phyloP scores from a whole-genome alignment of 2,888 invertebrate species.

The Erebia aethiops region DNA sequence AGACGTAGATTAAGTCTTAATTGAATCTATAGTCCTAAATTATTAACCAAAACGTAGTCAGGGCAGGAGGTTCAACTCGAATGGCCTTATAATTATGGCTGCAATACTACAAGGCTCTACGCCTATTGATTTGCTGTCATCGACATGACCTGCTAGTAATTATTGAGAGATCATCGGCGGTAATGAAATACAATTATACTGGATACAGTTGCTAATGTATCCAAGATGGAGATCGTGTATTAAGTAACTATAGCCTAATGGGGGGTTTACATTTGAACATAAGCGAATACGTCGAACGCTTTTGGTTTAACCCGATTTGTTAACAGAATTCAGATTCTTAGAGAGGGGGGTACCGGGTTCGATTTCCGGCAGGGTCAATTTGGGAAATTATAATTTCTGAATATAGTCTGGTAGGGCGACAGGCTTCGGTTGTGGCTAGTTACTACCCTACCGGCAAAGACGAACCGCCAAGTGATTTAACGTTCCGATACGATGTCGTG shows the following conservation, averaged over 20 bases:
- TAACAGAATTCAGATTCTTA: no score
- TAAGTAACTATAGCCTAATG: not conserved
- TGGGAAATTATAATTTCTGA: no score
- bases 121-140: constrained; percentile 39
- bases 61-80: constrained; percentile 26
- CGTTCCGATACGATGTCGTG: no score
- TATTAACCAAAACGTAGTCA: constrained; percentile 23
- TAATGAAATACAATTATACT: constrained; percentile 21
- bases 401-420: no score
- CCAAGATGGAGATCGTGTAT: constrained; percentile 19
- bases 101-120: constrained; percentile 20
- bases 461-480: no score
- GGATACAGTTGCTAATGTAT: constrained; percentile 17
- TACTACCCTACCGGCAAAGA: no score
- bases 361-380: no score
- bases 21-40: constrained; percentile 13
- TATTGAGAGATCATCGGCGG: constrained; percentile 28
- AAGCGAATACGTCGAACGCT: no score
- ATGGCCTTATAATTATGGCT: constrained; percentile 30
- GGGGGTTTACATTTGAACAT: no score
- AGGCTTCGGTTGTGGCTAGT: no score
- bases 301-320: no score
- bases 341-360: no score
- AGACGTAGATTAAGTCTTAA: not conserved
- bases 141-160: constrained; percentile 32